Base-by-base conservation (phyloP, 2,113 vertebrate genomes). In the Oplegnathus fasciatus region DNA sequence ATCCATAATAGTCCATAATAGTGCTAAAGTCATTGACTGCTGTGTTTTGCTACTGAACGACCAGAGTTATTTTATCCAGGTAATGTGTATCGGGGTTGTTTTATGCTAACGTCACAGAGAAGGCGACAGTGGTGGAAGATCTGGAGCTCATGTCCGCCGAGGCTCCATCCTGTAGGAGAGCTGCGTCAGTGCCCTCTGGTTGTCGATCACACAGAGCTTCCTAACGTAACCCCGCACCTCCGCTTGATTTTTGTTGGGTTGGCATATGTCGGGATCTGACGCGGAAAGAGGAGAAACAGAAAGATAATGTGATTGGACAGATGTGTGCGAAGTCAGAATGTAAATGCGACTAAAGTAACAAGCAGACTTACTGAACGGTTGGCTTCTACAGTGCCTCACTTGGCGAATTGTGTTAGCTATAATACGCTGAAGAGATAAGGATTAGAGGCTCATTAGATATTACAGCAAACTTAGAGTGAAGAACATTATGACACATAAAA, bases 181-280 rank as follows among this genome's bases (percentile, higher is more conserved):
- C 95, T 99, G 98, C 30, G 98, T 99, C 94, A 99, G 96, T 86
- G 96, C 98, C 95, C 98, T 97, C 97, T 99, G 98, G 96, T 99
- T 99, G 97, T 99, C 98, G 92, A 99, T 96, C 96, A 99, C 98
- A 72, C 96, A 97, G 93, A 99, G 97, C 96, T 99, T 98, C 88
- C 98, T 96, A 26, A 99, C 97, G 48, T 99, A 99, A 89, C 94
- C 97, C 86, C 97, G 97, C 58, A 99, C 97, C 86, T 99, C 98
- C 46, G 97, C 97, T 92, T 99, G 98, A 90, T 99, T 99, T 95
- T 99, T 99, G 93, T 97, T 98, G 81, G 97, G 95, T 75, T 97
- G 97, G 68, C 97, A 97, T 84, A 97, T 95, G 22, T 99, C 98
- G 0, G 96, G 97, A 94, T 97, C 98, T 99, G 87, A 87, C 13